These are phyloP conservation scores for Colius striatus DNA, from an alignment of 2,113 vertebrate genomes.

Conservation along the genomic window DNA sequence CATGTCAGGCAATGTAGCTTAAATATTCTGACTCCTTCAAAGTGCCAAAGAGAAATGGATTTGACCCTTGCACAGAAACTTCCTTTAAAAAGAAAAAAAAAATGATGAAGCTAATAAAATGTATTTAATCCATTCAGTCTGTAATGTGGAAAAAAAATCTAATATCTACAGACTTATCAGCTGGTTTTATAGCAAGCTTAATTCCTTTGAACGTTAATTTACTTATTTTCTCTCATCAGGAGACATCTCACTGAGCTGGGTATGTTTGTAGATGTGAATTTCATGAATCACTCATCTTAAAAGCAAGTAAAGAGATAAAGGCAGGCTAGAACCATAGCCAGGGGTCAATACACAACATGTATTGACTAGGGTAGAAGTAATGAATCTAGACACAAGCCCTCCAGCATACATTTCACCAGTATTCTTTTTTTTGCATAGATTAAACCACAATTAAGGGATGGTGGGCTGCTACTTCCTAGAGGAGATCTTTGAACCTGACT, in stretches of 20 bases:
- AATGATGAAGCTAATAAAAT: not conserved
- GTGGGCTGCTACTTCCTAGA: not conserved
- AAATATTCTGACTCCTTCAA: not conserved
- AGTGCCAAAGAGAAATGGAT: not conserved
- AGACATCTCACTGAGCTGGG: not conserved
- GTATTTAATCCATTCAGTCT: not conserved
- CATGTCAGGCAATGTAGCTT: not conserved
- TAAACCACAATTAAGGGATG: not conserved
- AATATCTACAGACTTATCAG: not conserved
- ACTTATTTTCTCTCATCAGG: not conserved
- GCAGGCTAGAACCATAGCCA: not conserved
- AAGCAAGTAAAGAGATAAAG: not conserved
- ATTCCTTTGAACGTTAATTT: constrained; percentile 2
- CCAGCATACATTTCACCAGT: not conserved
- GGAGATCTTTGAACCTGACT: not conserved
- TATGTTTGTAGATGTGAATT: not conserved
- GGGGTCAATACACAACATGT: not conserved
- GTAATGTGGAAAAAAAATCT: not conserved
- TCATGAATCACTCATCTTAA: not conserved
- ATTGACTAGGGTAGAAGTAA: not conserved
- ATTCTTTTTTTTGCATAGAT: not conserved
- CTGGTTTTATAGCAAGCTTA: not conserved
- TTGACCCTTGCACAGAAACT: not conserved
- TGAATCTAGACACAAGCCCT: not conserved
- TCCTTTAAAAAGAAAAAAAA: not conserved